Conservation (phyloP, 2,888 invertebrate species). For the Eupeodes latifasciatus region DNA sequence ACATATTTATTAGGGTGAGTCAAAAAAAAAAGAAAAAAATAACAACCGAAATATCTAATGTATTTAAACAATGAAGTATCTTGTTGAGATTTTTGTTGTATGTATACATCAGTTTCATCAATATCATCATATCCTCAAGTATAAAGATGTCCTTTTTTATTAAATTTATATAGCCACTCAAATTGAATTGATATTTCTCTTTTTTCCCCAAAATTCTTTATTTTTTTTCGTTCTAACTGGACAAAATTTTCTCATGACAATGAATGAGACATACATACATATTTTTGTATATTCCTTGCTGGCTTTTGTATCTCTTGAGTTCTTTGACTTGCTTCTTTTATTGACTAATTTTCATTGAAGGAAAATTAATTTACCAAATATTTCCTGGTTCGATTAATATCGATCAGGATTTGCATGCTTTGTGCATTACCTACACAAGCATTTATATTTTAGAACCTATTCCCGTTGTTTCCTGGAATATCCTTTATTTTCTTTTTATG, state of each 20-base stretch:
- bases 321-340: neutral
- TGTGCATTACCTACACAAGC: neutral
- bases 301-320: too few relatives aligned
- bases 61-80: conserved; percentile 4
- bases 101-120: neutral
- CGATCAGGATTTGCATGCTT: conserved; percentile 20
- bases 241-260: neutral
- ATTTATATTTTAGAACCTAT: neutral
- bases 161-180: conserved; percentile 3
- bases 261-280: neutral
- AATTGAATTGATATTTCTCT: conserved; percentile 26
- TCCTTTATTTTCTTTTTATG: conserved; percentile 7
- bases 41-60: neutral
- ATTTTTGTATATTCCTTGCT: neutral
- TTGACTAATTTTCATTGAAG: conserved; percentile 15
- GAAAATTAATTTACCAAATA: conserved; percentile 41
- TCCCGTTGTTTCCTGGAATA: neutral
- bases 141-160: neutral
- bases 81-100: conserved; percentile 8
- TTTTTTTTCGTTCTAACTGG: neutral
- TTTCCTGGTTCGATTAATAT: conserved; percentile 13
- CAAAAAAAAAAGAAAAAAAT: too few relatives aligned
- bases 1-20: conserved; percentile 13
- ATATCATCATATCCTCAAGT: conserved; percentile 8
- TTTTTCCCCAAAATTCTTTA: neutral